phyloP scores from a whole-genome alignment of 2,797 vertebrate species.

The Mionectes olivaceus region DNA sequence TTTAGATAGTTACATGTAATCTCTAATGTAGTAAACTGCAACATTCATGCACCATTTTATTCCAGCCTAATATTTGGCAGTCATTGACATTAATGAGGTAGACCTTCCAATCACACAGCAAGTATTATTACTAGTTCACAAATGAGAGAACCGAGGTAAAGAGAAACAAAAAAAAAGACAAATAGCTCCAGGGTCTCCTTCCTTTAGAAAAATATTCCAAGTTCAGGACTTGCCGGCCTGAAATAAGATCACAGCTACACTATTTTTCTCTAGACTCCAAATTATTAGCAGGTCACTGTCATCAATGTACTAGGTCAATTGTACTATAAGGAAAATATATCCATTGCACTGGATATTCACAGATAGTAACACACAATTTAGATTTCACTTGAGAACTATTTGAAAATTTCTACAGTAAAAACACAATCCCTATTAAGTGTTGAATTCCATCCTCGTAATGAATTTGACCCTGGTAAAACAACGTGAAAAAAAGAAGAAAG shows the following conservation, averaged over 20 bases:
- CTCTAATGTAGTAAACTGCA: constrained; percentile 5
- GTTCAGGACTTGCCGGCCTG: background rate
- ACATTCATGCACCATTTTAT: background rate
- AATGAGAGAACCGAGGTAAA: background rate
- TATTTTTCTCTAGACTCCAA: background rate
- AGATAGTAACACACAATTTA: background rate
- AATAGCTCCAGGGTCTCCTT: background rate
- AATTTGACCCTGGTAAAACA: background rate
- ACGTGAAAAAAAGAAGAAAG: background rate
- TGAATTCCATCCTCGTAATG: background rate
- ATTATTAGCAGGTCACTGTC: background rate
- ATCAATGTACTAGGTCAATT: background rate
- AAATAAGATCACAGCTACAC: background rate
- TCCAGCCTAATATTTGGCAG: background rate
- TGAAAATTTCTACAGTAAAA: background rate
- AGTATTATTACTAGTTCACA: constrained; percentile 17
- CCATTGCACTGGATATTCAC: background rate
- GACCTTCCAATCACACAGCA: constrained; percentile 7
- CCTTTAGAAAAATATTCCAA: background rate
- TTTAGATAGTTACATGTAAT: constrained; percentile 28
- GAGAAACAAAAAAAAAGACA: background rate
- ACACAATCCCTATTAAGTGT: background rate
- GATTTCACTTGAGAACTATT: background rate
- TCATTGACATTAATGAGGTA: constrained; percentile 23
- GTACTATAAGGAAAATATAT: background rate